Percentiles rank a stretch among this genome's conserved stretches.
These are phyloP conservation scores for Ranitomeya imitator DNA, from an alignment of 2,113 vertebrate genomes.

Conservation along the genomic window DNA sequence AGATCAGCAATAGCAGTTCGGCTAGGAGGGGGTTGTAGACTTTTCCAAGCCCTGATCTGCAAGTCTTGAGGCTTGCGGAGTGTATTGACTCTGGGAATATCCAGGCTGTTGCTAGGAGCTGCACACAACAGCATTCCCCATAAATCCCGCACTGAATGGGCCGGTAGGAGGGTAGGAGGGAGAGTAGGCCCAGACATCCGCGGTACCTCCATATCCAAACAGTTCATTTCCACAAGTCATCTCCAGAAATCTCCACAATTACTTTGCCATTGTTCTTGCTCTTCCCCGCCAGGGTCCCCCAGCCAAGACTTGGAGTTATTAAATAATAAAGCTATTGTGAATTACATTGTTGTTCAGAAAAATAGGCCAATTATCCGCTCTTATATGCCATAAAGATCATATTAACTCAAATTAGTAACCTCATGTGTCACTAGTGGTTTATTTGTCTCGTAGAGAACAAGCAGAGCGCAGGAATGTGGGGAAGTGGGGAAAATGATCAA, in stretches of 20 bases:
- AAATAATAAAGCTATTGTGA: slow-evolving; percentile 97
- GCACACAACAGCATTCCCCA: slow-evolving; percentile 67
- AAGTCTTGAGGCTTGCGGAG: slow-evolving; percentile 62
- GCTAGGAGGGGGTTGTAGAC: slow-evolving; percentile 51
- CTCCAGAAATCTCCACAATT: slow-evolving; percentile 85
- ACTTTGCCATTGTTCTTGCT: slow-evolving; percentile 84
- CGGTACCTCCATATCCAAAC: slow-evolving; percentile 77
- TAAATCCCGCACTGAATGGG: slow-evolving; percentile 62
- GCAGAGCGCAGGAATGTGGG: background rate
- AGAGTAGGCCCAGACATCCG: slow-evolving; percentile 69
- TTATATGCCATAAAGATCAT: slow-evolving; percentile 92
- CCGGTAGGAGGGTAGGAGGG: slow-evolving; percentile 59
- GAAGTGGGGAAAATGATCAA: background rate
- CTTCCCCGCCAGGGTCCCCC: slow-evolving; percentile 84
- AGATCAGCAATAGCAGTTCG: slow-evolving; percentile 49
- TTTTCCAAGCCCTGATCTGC: slow-evolving; percentile 62
- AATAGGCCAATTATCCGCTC: slow-evolving; percentile 90
- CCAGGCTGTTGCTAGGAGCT: slow-evolving; percentile 78
- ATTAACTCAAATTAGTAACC: slow-evolving; percentile 91
- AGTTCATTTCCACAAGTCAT: slow-evolving; percentile 84
- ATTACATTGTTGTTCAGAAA: slow-evolving; percentile 87
- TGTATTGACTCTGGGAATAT: slow-evolving; percentile 71
- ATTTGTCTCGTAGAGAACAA: slow-evolving; percentile 15
- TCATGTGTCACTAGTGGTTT: slow-evolving; percentile 44
- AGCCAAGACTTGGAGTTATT: slow-evolving; percentile 95